Base-by-base conservation (phyloP, 2,113 vertebrate genomes). In the Strigops habroptila region DNA sequence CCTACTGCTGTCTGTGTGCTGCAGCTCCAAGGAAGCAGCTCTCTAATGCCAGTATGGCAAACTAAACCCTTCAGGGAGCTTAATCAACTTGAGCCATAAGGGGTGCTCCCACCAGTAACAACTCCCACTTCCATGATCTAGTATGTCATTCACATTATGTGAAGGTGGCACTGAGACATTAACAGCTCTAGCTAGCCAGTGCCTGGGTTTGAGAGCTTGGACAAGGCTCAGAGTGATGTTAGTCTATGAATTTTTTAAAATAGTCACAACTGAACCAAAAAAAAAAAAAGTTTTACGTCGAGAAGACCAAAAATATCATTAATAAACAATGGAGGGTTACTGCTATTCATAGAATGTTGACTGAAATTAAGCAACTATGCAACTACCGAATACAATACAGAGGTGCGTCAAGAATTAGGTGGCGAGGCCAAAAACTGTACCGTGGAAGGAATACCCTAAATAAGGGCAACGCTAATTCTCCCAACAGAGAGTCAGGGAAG, bases 41-140 rank as follows among this genome's bases (percentile, higher is more conserved):
- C 46, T 46, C 23, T 31, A 43, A 60, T 48, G 60, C 46, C 25
- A 33, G 4, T 10, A 48, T 2, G 28, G 68, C 35, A 85, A 92
- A 82, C 37, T 17, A 8, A 33, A 71, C 55, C 64, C 31, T 67
- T 39, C 14, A 37, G 43, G 46, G 33, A 92, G 31, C 52, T 68
- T 6, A 18, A 37, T 16, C 77, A 30, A 10, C n/a, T 14, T 0
- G 14, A 86, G 37, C 21, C 3, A 5, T 1, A 24, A 3, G 0
- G 1, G 23, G 30, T 30, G 43, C 39, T 70, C 16, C 41, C 75
- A 19, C 41, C 0, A 0, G 27, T 37, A 82, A 18, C 18, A 78
- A 8, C 35, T 65, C 39, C 39, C 4, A 7, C 46, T 43, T 41
- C 71, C 39, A 24, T 0, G 3, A 65, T 24, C 24, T 10, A 8